Base-by-base conservation (phyloP, 2,888 invertebrate genomes). In the Drosophila greeni region DNA sequence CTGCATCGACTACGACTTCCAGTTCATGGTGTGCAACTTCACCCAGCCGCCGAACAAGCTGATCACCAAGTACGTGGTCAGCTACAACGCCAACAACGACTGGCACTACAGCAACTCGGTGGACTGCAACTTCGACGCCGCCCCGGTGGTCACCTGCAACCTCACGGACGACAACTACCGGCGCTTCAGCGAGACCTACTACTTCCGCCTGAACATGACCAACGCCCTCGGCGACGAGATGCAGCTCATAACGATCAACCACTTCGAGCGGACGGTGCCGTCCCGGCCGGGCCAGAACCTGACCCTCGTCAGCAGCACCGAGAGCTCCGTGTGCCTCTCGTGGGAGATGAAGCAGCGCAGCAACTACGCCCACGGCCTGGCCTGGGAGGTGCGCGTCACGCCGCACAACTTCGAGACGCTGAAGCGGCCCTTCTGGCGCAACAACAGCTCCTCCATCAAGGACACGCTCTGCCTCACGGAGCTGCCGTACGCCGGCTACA, bases 11-110 rank as follows among this genome's bases (percentile, higher is more conserved):
- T 89, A 91, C 71, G 94, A 96, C 86, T 93, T 94, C 89, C 91
- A 93, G 54, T 91, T 91, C 76, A 89, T 96, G 74, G 93, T 91
- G 14, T 97, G 96, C 85, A 91, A 92, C 2, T 96, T 95, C 93
- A 91, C 91, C 0, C 90, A 90, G 45, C 92, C 92, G 1, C 80
- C 90, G 89, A 92, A 88, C 86, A 91, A 90, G 70, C 88, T 93
- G 12, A 70, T 75, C 20, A 93, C 94, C 1, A 87, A 85, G 8
- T 93, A 93, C 77, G 87, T 87, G 51, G 66, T 86, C 5, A 82
- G 77, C 47, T 86, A 76, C 48, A 71, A 72, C 5, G 51, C 24
- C 47, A 75, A 73, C 2, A 51, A 54, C 5, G 74, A 75, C 8
- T 57, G 73, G 14, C 55, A 37, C 14, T 85, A 86, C 56, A 51